Base-by-base conservation (phyloP, 2,113 vertebrate species). In the Caloenas nicobarica region DNA sequence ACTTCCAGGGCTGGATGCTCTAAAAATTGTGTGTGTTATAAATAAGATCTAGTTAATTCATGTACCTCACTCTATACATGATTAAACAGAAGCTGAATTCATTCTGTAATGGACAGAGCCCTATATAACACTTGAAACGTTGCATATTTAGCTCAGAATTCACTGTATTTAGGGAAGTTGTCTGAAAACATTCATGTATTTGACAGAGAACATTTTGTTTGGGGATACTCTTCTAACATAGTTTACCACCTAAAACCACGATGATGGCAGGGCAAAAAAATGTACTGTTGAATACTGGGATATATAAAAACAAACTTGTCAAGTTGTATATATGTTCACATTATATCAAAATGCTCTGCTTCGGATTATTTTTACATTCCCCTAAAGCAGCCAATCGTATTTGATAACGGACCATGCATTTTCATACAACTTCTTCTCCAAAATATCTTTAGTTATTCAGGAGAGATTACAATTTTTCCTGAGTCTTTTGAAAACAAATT, bases 401-500 rank as follows among this genome's bases (percentile, higher is more conserved):
- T 53, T 89, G 88, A 95, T 91, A 95, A 87, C 16, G 31, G 71
- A 72, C 61, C 12, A 4, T 72, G 71, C 28, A 21, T 94, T 93
- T 95, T 80, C 74, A 48, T 71, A 62, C 36, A 71, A 51, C 56
- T 51, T 92, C 93, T 87, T 89, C n/a, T 95, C 95, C 65, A 88
- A 95, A 96, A 38, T 24, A 77, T 81, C 66, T 83, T 95, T 82
- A 86, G 48, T 71, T 97, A 91, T 95, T 96, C 88, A 89, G n/a
- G 36, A 95, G 34, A 81, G 85, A 88, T 93, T 95, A 89, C 57
- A 70, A 22, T 91, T 78, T 92, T 93, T 14, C 34, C 71, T 51
- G 24, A 87, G 66, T 69, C 92, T 94, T 95, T 74, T 88, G 85
- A 95, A 97, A 96, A 95, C 61, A 97, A 95, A 82, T 91, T 91